Evolutionary conservation across 1,140 invertebrate genomes (phyloP).

Genomic region (Bactericera cockerelli): DNA sequence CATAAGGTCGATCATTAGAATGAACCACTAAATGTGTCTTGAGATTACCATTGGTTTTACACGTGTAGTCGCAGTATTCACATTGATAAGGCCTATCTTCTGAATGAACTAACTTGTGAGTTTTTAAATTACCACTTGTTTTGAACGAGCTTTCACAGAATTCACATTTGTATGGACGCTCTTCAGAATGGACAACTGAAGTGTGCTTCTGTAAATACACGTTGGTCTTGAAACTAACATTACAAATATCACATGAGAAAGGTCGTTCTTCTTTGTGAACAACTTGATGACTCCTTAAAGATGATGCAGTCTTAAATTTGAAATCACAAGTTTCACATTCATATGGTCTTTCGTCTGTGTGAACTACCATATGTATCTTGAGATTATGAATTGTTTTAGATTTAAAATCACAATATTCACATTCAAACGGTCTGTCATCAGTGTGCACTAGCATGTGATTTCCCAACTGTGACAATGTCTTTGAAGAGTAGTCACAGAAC

Average conservation of each 20-base stretch:
- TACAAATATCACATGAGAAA: conserved; percentile 43
- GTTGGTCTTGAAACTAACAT: conserved; percentile 33
- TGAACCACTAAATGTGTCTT: conserved; percentile 37
- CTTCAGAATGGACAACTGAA: conserved; percentile 12
- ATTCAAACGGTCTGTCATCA: conserved; percentile 42
- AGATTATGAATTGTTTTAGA: conserved; percentile 13
- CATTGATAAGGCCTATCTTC: conserved; percentile 38
- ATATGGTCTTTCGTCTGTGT: conserved; percentile 46
- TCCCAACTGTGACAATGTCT: conserved; percentile 40
- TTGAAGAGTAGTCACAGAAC: conserved; percentile 42
- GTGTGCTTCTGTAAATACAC: conserved; percentile 28
- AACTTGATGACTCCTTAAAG: conserved; percentile 16
- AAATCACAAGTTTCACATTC: conserved; percentile 50
- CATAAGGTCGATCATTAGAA: conserved; percentile 42
- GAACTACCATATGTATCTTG: not conserved
- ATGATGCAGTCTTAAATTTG: conserved; percentile 32
- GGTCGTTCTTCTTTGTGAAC: conserved; percentile 56
- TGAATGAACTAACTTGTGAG: conserved; percentile 9
- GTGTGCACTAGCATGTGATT: conserved; percentile 39
- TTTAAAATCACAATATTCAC: conserved; percentile 21
- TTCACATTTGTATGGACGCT: conserved; percentile 14
- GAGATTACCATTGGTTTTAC: conserved; percentile 44
- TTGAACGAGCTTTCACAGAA: conserved; percentile 7
- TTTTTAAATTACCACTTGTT: not conserved
- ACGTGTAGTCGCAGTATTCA: conserved; percentile 49